Evolutionary conservation across 1,140 invertebrate genomes (phyloP).

Genomic region (Lepidurus apus): DNA sequence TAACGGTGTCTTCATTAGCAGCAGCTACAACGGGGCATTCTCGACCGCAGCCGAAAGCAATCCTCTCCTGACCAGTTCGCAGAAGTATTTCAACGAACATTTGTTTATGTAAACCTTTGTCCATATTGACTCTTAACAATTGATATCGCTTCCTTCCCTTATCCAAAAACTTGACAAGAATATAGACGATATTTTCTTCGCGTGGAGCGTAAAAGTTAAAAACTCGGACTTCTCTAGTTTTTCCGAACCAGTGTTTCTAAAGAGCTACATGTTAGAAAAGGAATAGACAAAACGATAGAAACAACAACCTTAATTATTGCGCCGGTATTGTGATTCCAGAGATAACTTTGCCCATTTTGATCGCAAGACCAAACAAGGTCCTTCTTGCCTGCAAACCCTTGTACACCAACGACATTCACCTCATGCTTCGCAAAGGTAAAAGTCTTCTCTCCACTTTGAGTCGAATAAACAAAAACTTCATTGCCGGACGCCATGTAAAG

Average conservation of each 20-base stretch:
- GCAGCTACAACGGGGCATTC: slow-evolving; percentile 42
- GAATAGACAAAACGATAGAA: neutral
- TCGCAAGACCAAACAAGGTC: slow-evolving; percentile 25
- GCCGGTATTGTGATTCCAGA: slow-evolving; percentile 26
- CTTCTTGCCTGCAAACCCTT: neutral
- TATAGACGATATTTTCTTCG: neutral
- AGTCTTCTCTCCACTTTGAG: slow-evolving; percentile 21
- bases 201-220: neutral
- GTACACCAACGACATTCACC: slow-evolving; percentile 23
- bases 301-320: neutral
- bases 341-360: neutral
- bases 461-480: slow-evolving; percentile 28
- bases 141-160: neutral
- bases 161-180: neutral
- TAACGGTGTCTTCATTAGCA: slow-evolving; percentile 42
- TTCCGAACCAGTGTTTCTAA: neutral
- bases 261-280: neutral
- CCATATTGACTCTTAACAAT: neutral
- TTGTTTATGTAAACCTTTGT: neutral
- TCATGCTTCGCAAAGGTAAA: slow-evolving; percentile 22
- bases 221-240: neutral
- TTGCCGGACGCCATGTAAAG: slow-evolving; percentile 29
- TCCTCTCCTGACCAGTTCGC: neutral
- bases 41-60: slow-evolving; percentile 31
- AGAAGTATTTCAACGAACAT: neutral